phyloP scores from a whole-genome alignment of 2,797 vertebrate genomes.

The Neosalanx taihuensis region DNA sequence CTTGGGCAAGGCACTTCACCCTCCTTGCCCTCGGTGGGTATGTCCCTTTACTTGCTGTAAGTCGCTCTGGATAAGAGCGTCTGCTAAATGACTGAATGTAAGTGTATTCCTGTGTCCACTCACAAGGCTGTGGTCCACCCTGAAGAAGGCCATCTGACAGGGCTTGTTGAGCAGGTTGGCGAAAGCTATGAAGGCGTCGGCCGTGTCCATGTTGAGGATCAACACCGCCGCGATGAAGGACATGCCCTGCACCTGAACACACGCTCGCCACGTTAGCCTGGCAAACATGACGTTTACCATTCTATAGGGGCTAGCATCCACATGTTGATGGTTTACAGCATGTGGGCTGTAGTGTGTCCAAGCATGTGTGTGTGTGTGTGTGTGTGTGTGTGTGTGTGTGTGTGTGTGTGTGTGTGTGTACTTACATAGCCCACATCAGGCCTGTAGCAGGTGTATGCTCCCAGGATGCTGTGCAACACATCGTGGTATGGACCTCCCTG shows the following conservation, averaged over 20 bases:
- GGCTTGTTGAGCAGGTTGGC: slow-evolving; percentile 93
- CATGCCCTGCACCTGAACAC: slow-evolving; percentile 89
- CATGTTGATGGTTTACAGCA: too few relatives aligned
- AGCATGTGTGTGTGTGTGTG: slow-evolving; percentile 17
- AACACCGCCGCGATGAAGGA: slow-evolving; percentile 91
- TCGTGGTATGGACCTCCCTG: slow-evolving; percentile 96
- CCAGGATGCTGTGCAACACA: slow-evolving; percentile 92
- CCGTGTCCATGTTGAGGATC: slow-evolving; percentile 89
- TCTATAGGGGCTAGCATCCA: too few relatives aligned
- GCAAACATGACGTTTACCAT: too few relatives aligned
- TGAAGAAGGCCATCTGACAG: slow-evolving; percentile 94
- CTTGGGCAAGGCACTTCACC: too few relatives aligned
- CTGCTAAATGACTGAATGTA: too few relatives aligned
- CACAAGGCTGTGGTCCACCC: slow-evolving; percentile 94
- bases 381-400: slow-evolving; percentile 6
- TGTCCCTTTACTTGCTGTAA: too few relatives aligned
- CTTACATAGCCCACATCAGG: slow-evolving; percentile 97
- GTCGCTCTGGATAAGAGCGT: too few relatives aligned
- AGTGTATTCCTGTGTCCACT: slow-evolving; percentile 56
- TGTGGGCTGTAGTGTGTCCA: background rate
- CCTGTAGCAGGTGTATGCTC: slow-evolving; percentile 96
- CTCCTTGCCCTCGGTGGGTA: too few relatives aligned
- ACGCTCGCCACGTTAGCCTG: background rate
- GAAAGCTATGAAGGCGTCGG: slow-evolving; percentile 93
- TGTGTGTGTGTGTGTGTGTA: slow-evolving; percentile 38